phyloP scores from a whole-genome alignment of 2,888 invertebrate genomes.

The Melieria picta region DNA sequence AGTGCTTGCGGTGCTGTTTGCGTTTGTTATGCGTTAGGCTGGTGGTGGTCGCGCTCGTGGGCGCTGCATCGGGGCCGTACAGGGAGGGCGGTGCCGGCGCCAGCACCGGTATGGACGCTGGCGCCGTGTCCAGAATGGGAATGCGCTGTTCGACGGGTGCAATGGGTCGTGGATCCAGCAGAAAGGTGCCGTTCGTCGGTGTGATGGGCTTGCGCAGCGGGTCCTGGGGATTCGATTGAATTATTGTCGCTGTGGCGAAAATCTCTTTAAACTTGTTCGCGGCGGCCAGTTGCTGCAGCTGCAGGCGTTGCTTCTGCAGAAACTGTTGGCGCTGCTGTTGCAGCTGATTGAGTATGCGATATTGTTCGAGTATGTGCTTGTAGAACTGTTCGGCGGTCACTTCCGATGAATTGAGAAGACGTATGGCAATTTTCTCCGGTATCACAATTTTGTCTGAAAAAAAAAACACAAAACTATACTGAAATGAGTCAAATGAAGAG shows the following conservation, averaged over 20 bases:
- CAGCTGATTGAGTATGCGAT: conserved; percentile 56
- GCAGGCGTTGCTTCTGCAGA: conserved; percentile 58
- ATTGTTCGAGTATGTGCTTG: conserved; percentile 62
- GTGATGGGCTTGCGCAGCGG: conserved; percentile 44
- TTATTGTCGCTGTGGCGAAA: conserved; percentile 61
- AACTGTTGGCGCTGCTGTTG: conserved; percentile 60
- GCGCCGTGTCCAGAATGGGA: conserved; percentile 52
- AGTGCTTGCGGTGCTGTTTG: conserved; percentile 57
- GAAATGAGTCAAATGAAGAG: too few relatives aligned
- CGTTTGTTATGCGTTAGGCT: conserved; percentile 48
- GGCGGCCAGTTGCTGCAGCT: conserved; percentile 58
- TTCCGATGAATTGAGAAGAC: conserved; percentile 63
- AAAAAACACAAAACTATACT: background rate
- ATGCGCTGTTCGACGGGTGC: conserved; percentile 37
- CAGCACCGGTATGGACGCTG: conserved; percentile 27
- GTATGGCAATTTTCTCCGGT: conserved; percentile 66
- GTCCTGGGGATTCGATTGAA: conserved; percentile 57
- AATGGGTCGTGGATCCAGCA: conserved; percentile 46
- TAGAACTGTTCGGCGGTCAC: conserved; percentile 65
- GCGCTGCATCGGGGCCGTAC: conserved; percentile 38
- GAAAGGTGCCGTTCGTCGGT: conserved; percentile 48
- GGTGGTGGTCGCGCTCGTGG: conserved; percentile 33
- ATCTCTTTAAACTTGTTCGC: conserved; percentile 60
- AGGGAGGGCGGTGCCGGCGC: conserved; percentile 7
- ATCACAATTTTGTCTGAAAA: conserved; percentile 65